A percentile compares a stretch with the other conserved stretches of the same genome.
Evolutionary conservation across 2,797 vertebrate genomes (phyloP).

Genomic region (Antennarius maculatus): DNA sequence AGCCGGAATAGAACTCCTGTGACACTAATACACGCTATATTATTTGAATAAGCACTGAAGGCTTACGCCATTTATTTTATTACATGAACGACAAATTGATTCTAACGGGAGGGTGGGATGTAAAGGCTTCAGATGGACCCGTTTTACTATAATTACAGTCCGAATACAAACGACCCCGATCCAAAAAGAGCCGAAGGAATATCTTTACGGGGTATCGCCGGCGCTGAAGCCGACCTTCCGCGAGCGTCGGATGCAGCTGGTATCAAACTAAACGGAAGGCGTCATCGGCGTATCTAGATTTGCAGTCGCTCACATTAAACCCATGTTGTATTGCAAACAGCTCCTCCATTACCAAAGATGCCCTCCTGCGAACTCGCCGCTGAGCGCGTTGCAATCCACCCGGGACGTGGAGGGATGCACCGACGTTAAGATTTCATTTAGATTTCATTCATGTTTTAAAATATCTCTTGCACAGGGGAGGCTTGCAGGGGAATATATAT

Average conservation of each 20-base stretch:
- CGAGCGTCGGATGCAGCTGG: slow-evolving; percentile 10
- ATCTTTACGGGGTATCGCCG: slow-evolving; percentile 71
- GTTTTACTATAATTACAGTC: slow-evolving; percentile 16
- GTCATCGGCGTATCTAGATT: slow-evolving; percentile 29
- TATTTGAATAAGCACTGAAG: slow-evolving; percentile 71
- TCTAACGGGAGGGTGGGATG: slow-evolving; percentile 54
- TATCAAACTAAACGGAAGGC: slow-evolving; percentile 28
- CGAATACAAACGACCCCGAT: slow-evolving; percentile 11
- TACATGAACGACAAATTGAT: slow-evolving; percentile 68
- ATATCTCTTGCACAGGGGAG: slow-evolving; percentile 50
- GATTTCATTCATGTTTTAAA: slow-evolving; percentile 81
- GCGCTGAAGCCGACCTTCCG: slow-evolving; percentile 12
- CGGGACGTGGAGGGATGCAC: slow-evolving; percentile 35
- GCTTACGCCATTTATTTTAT: slow-evolving; percentile 71
- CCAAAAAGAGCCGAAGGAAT: neutral
- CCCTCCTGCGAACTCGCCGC: slow-evolving; percentile 53
- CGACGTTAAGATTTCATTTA: slow-evolving; percentile 80
- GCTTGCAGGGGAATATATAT: slow-evolving; percentile 64
- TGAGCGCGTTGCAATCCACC: slow-evolving; percentile 40
- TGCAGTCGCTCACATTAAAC: slow-evolving; percentile 46
- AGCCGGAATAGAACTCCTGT: slow-evolving; percentile 62
- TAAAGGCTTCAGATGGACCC: slow-evolving; percentile 28
- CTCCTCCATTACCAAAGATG: slow-evolving; percentile 57
- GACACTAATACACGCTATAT: slow-evolving; percentile 67
- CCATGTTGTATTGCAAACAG: slow-evolving; percentile 52